Evolutionary conservation across 2,113 vertebrate genomes (phyloP).

Genomic region (Phrynosoma blainvillii): DNA sequence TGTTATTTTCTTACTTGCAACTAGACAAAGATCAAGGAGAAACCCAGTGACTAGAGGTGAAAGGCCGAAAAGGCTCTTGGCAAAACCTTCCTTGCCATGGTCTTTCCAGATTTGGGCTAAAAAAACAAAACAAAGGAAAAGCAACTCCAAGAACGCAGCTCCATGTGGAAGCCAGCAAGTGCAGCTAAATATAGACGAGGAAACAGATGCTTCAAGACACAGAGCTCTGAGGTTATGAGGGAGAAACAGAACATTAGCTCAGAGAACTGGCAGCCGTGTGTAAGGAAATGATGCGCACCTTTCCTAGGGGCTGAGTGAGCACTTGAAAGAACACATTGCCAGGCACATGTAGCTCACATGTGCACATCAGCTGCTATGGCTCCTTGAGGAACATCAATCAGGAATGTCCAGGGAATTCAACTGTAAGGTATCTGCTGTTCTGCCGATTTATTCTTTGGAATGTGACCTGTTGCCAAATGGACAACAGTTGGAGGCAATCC

Average conservation of each 20-base stretch:
- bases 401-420: neutral
- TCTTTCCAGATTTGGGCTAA: neutral
- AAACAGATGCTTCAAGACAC: conserved; percentile 37
- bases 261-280: neutral
- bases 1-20: neutral
- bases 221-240: conserved; percentile 34
- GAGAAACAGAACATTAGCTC: conserved; percentile 31
- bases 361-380: neutral
- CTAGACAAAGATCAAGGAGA: neutral
- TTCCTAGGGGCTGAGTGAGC: conserved; percentile 1
- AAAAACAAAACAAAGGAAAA: conserved; percentile 5
- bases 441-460: neutral
- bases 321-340: neutral
- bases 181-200: conserved; percentile 48
- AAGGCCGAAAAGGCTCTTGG: neutral
- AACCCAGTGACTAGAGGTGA: neutral
- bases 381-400: neutral
- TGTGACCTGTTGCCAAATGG: neutral
- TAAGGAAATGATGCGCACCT: neutral
- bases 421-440: neutral
- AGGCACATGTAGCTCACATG: neutral
- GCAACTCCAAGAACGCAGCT: conserved; percentile 14
- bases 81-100: neutral
- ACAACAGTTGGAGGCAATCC: neutral
- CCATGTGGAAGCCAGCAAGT: neutral